Conservation (phyloP, 2,797 vertebrate species). For the Smutsia temminckii region DNA sequence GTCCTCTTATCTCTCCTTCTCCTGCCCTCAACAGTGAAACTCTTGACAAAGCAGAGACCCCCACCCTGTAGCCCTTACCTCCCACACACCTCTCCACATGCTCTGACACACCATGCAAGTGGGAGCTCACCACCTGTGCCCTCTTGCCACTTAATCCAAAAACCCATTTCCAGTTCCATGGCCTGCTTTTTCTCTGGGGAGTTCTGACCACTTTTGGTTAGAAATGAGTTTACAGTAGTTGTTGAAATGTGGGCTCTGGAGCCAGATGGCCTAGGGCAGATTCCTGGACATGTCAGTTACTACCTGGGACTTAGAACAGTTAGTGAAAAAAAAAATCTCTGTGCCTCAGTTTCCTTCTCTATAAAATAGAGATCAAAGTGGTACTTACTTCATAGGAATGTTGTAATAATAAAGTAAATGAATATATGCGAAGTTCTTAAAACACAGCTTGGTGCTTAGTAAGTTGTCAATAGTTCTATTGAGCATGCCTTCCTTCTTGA, state of each 20-base stretch:
- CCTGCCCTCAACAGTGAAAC: neutral
- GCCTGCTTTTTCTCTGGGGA: neutral
- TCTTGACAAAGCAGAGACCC: neutral
- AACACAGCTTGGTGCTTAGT: neutral
- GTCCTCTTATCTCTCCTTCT: neutral
- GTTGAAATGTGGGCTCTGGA: neutral
- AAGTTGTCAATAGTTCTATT: neutral
- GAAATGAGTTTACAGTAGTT: neutral
- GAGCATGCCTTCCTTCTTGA: neutral
- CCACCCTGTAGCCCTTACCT: neutral
- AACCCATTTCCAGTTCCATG: neutral
- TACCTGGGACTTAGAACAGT: neutral
- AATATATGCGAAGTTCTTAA: neutral
- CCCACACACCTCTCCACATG: neutral
- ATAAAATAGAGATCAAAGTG: neutral
- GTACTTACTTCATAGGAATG: neutral
- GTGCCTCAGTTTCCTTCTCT: neutral
- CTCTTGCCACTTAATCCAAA: neutral
- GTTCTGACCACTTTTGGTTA: neutral
- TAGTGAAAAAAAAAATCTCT: neutral
- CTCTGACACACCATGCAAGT: neutral
- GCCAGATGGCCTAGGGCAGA: neutral
- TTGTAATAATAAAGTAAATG: conserved; percentile 17
- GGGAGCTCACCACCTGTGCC: neutral
- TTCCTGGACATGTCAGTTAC: neutral